Conservation (phyloP, 2,888 invertebrate species). For the Pyrochroa serraticornis region DNA sequence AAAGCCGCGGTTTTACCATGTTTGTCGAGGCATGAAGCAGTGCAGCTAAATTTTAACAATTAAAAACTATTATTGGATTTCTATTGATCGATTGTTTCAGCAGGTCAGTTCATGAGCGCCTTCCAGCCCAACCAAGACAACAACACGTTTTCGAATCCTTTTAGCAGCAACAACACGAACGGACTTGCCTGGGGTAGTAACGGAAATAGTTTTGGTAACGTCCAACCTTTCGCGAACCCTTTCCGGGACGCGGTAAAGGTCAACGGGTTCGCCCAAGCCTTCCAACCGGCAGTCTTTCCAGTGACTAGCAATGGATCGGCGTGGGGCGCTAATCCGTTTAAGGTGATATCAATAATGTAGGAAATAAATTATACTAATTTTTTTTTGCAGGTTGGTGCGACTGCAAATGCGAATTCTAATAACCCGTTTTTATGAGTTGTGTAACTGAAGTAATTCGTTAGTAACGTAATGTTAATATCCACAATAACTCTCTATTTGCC, state of each 20-base stretch:
- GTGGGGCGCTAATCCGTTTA: slow-evolving; percentile 55
- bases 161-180: slow-evolving; percentile 33
- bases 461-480: slow-evolving; percentile 24
- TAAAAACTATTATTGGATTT: neutral
- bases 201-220: slow-evolving; percentile 30
- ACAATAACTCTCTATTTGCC: slow-evolving; percentile 38
- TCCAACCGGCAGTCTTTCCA: slow-evolving; percentile 44
- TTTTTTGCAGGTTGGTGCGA: slow-evolving; percentile 53
- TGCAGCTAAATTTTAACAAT: neutral
- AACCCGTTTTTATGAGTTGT: slow-evolving; percentile 66
- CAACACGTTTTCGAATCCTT: slow-evolving; percentile 42
- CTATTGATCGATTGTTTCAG: slow-evolving; percentile 26
- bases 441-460: neutral
- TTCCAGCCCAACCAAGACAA: slow-evolving; percentile 45
- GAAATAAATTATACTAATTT: slow-evolving; percentile 8
- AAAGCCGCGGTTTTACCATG: neutral
- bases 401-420: slow-evolving; percentile 59
- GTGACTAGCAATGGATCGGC: slow-evolving; percentile 27
- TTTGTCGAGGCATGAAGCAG: neutral
- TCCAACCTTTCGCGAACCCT: slow-evolving; percentile 47
- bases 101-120: slow-evolving; percentile 53
- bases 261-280: slow-evolving; percentile 46
- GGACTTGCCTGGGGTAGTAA: slow-evolving; percentile 30
- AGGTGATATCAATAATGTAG: slow-evolving; percentile 40
- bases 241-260: slow-evolving; percentile 45